Conservation (phyloP, 1,140 invertebrate genomes). For the Ceratoteleas bidentatus region DNA sequence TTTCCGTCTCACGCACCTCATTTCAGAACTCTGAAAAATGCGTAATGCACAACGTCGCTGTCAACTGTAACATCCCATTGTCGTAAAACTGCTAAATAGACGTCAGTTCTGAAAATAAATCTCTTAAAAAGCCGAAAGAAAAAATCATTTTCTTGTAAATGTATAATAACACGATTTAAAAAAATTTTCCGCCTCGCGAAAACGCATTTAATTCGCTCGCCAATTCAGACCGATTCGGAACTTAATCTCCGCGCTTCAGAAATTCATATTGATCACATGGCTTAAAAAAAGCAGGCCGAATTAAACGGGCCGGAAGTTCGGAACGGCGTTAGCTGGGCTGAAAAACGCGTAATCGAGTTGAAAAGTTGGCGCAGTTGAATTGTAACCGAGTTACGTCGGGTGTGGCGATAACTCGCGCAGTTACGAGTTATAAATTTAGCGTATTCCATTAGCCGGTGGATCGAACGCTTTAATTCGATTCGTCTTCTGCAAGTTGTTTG, state of each 20-base stretch:
- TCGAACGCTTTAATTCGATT: slow-evolving; percentile 19
- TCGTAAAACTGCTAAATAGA: no score
- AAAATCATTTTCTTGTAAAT: not conserved
- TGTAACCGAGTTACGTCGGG: slow-evolving; percentile 10
- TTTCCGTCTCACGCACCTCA: no score
- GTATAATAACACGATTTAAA: not conserved
- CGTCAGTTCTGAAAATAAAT: not conserved
- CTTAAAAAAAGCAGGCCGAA: slow-evolving; percentile 14
- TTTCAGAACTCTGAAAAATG: no score
- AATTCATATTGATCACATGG: slow-evolving; percentile 13
- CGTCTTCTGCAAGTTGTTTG: not conserved
- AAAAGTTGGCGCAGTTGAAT: slow-evolving; percentile 21
- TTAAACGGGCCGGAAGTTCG: slow-evolving; percentile 8
- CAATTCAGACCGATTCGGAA: not conserved
- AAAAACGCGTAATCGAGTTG: slow-evolving; percentile 19
- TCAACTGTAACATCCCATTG: no score
- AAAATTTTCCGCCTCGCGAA: not conserved
- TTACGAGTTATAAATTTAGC: slow-evolving; percentile 31
- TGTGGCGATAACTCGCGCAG: slow-evolving; percentile 5
- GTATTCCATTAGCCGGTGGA: slow-evolving; percentile 7
- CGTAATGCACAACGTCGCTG: no score
- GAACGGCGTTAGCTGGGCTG: slow-evolving; percentile 14
- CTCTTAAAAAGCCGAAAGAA: not conserved
- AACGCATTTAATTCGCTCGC: not conserved
- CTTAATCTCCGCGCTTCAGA: slow-evolving; percentile 16